Conservation (phyloP, 2,113 vertebrate genomes). For the Entosphenus tridentatus region DNA sequence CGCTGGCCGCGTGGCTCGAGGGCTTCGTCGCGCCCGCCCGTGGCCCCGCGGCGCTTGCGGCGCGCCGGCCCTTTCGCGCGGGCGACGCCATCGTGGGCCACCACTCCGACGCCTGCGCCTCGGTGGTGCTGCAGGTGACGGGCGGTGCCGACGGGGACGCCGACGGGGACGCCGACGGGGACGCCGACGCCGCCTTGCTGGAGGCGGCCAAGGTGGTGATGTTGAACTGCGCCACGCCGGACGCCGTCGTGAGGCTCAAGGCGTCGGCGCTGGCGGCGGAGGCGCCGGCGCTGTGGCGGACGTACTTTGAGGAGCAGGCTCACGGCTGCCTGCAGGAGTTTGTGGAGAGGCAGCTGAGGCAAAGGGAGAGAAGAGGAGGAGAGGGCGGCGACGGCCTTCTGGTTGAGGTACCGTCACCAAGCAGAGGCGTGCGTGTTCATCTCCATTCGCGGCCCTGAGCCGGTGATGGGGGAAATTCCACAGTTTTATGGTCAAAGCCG, state of each 20-base stretch:
- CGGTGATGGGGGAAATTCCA: too few relatives aligned
- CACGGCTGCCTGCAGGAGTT: slow-evolving; percentile 24
- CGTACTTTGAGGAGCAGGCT: slow-evolving; percentile 25
- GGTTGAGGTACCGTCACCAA: too few relatives aligned
- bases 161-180: not conserved
- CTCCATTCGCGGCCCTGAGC: too few relatives aligned
- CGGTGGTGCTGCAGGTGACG: slow-evolving; percentile 24
- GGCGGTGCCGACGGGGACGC: slow-evolving; percentile 12
- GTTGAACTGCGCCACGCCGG: slow-evolving; percentile 29
- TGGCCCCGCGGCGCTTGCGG: slow-evolving; percentile 22
- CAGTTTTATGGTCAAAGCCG: too few relatives aligned
- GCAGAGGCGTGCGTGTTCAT: too few relatives aligned
- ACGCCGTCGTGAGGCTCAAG: slow-evolving; percentile 26
- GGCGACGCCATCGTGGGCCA: slow-evolving; percentile 26
- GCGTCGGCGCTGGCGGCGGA: slow-evolving; percentile 21
- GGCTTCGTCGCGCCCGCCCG: slow-evolving; percentile 18
- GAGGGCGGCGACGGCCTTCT: too few relatives aligned
- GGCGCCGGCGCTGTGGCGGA: slow-evolving; percentile 16
- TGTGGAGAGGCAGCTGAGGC: slow-evolving; percentile 16
- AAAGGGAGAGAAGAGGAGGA: slow-evolving; percentile 2
- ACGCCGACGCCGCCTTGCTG: slow-evolving; percentile 19
- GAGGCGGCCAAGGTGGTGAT: slow-evolving; percentile 23
- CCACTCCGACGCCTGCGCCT: slow-evolving; percentile 28
- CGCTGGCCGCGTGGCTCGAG: slow-evolving; percentile 35
- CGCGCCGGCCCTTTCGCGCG: slow-evolving; percentile 8